Base-by-base conservation (phyloP, 2,888 invertebrate species). In the Terebella lapidaria region DNA sequence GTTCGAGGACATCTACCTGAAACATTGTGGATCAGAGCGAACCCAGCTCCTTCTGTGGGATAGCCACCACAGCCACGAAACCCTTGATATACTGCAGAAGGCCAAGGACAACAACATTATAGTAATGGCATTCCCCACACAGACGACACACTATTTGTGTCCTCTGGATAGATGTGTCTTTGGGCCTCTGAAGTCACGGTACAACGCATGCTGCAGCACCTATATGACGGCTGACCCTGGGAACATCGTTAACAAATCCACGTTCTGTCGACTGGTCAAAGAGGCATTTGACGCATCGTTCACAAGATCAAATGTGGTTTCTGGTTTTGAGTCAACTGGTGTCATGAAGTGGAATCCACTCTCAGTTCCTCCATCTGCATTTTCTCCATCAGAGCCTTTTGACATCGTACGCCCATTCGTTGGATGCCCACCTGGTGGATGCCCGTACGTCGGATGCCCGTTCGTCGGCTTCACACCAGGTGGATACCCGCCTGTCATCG, bases 1-100 rank as follows among this genome's bases (percentile, higher is more conserved):
- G 70, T 70, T 70, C 53, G 20, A 49, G 5, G 52, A 64, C 1
- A 58, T 70, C 0, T 71, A 67, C 51, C 46, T 70, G n/a, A 52
- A 51, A 4, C 24, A 65, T 60, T 70, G 70, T 59, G 68, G 68
- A 20, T 42, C 60, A 5, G 59, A 61, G 35, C 57, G 71, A n/a
- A 69, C 71, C 2, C 70, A 68, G 35, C 60, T 72, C 1, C 56
- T 69, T 0, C 61, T 71, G 25, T 49, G 70, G 25, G 71, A 71
- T 51, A 65, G 66, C 10, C 67, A 70, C 54, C 54, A 60, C 4
- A 66, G 64, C 1, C 68, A 70, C 54, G 67, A 68, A 60, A 61
- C 59, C 1, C 54, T 66, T 3, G 64, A 57, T 0, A 58, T 69
- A 18, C 45, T 70, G 4, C 65, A 67, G 47, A 26, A 56, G 30